These are phyloP conservation scores for Brachionus rotundiformis DNA, from an alignment of 1,140 invertebrate species.

Conservation along the genomic window DNA sequence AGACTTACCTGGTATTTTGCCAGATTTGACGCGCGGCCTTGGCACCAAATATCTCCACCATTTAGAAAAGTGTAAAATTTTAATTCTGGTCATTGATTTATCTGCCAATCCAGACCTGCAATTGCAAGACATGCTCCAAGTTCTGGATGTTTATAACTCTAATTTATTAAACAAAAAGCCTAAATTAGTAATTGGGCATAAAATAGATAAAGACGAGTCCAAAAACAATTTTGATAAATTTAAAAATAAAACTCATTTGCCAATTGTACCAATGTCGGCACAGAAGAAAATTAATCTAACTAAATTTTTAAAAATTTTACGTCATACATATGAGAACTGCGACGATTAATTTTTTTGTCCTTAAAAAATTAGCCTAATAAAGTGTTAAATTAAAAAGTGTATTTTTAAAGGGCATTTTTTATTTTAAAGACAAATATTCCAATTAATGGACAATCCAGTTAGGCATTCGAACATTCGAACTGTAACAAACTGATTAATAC, in stretches of 20 bases:
- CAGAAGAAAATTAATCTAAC: slow-evolving; percentile 43
- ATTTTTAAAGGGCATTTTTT: neutral
- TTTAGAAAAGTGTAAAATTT: slow-evolving; percentile 43
- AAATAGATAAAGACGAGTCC: slow-evolving; percentile 2
- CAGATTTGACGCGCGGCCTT: slow-evolving; percentile 40
- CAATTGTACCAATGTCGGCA: slow-evolving; percentile 37
- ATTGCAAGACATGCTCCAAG: neutral
- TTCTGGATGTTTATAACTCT: neutral
- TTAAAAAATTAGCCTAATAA: slow-evolving; percentile 9
- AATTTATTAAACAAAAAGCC: neutral
- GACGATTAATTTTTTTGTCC: neutral
- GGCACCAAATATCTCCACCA: slow-evolving; percentile 46
- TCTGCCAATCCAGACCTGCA: neutral
- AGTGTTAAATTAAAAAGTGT: slow-evolving; percentile 5
- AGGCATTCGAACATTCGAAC: neutral
- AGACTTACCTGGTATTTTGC: slow-evolving; percentile 44
- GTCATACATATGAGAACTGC: slow-evolving; percentile 11
- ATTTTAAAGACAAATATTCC: neutral
- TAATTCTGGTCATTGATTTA: slow-evolving; percentile 37
- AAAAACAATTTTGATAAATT: neutral
- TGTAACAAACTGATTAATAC: slow-evolving; percentile 7
- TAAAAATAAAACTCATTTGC: neutral
- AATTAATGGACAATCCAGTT: slow-evolving; percentile 19
- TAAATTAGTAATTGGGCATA: slow-evolving; percentile 11
- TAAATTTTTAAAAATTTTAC: slow-evolving; percentile 48